These are phyloP conservation scores for Drosophila kepulauana DNA, from an alignment of 1,140 invertebrate genomes.

Conservation along the genomic window DNA sequence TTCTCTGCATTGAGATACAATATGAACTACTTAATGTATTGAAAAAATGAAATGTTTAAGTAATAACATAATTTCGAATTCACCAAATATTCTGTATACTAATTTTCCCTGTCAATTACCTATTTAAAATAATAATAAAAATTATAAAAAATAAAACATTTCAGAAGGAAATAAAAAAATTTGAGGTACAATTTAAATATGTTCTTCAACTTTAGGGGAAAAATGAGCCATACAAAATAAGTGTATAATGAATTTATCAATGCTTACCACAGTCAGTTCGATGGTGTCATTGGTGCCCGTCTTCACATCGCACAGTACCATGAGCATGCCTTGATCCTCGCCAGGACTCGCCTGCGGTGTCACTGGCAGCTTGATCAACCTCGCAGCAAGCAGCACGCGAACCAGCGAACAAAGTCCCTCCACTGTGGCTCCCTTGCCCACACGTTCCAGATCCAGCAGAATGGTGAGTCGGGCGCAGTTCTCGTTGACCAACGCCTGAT, in stretches of 20 bases:
- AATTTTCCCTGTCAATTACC: too few species aligned
- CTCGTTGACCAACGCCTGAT: conserved; percentile 88
- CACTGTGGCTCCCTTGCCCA: conserved; percentile 89
- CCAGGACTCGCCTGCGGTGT: not conserved
- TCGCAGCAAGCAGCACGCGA: conserved; percentile 88
- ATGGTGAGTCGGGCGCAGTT: conserved; percentile 92
- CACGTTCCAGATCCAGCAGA: conserved; percentile 88
- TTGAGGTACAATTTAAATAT: too few species aligned
- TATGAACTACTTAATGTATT: too few species aligned
- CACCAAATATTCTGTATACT: too few species aligned
- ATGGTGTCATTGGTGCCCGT: conserved; percentile 92
- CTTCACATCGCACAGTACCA: conserved; percentile 93
- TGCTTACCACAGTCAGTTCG: conserved; percentile 94
- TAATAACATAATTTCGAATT: too few species aligned
- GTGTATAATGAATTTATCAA: not conserved
- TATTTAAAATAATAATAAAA: too few species aligned
- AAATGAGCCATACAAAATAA: too few species aligned
- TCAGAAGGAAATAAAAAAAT: too few species aligned
- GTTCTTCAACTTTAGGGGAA: too few species aligned
- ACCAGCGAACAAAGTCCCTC: conserved; percentile 90
- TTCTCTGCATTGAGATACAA: too few species aligned
- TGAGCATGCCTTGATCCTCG: conserved; percentile 86
- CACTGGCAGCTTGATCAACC: conserved; percentile 81
- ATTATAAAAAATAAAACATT: too few species aligned
- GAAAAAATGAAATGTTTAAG: too few species aligned